Percentiles rank a stretch among this genome's conserved stretches.
These are phyloP conservation scores for Burhinus oedicnemus DNA, from an alignment of 2,113 vertebrate species.

Conservation along the genomic window DNA sequence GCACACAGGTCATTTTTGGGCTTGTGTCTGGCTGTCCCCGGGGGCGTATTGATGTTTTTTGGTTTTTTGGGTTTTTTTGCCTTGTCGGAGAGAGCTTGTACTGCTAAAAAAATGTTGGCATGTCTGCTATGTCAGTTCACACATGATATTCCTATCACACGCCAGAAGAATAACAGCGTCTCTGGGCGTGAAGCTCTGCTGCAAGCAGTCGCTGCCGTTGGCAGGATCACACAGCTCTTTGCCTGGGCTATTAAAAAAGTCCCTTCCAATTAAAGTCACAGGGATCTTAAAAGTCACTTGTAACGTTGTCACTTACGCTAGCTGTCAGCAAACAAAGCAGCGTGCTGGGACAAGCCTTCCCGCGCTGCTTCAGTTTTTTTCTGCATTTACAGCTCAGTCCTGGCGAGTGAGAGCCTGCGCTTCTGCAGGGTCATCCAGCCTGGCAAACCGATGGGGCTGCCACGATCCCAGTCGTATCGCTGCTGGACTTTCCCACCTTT, in stretches of 20 bases:
- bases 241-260: conserved; percentile 7
- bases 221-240: background rate
- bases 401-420: accelerated
- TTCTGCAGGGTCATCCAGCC: background rate
- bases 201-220: background rate
- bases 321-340: conserved; percentile 7
- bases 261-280: conserved; percentile 15
- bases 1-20: background rate
- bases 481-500: background rate
- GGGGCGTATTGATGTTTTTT: background rate
- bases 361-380: accelerated
- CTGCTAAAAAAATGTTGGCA: background rate
- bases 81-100: background rate
- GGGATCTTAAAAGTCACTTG: background rate
- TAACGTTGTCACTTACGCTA: background rate
- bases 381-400: background rate
- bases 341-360: background rate
- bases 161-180: background rate
- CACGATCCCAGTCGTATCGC: accelerated
- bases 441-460: accelerated
- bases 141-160: background rate
- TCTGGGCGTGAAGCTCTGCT: background rate
- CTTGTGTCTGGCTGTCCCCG: background rate
- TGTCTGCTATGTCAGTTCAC: conserved; percentile 27
- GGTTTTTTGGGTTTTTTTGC: background rate